Evolutionary conservation across 2,797 vertebrate species (phyloP).

Genomic region (Limosa lapponica): DNA sequence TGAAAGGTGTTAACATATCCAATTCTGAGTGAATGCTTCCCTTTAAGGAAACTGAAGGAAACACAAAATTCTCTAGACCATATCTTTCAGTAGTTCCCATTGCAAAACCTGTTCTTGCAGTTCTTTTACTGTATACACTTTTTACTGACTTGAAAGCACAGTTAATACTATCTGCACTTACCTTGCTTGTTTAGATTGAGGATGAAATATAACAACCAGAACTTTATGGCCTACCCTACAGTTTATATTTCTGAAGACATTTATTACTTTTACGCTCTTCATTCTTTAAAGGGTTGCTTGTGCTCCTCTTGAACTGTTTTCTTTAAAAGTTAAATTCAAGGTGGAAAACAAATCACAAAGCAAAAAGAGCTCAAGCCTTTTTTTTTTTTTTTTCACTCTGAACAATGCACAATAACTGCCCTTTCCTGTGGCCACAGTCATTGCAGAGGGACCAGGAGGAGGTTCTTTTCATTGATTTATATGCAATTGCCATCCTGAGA

Average conservation of each 20-base stretch:
- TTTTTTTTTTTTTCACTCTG: background rate
- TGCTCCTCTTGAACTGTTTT: background rate
- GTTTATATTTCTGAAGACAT: background rate
- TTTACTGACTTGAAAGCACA: background rate
- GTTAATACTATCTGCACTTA: background rate
- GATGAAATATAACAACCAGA: background rate
- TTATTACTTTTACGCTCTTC: background rate
- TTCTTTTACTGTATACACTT: background rate
- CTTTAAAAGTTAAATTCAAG: background rate
- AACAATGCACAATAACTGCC: conserved; percentile 40
- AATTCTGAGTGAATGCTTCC: background rate
- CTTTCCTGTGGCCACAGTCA: background rate
- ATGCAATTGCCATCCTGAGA: background rate
- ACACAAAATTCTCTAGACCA: background rate
- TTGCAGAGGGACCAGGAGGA: background rate
- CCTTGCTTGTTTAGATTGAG: background rate
- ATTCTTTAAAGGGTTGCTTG: background rate
- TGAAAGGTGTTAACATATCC: background rate
- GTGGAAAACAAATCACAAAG: conserved; percentile 22
- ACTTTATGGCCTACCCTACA: background rate
- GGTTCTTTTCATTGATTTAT: background rate
- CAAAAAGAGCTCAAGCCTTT: background rate
- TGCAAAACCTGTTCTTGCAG: background rate
- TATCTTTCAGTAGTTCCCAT: background rate
- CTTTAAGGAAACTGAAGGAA: background rate